A percentile compares a stretch with the other conserved stretches of the same genome.
These are phyloP conservation scores for Phataginus tricuspis DNA, from an alignment of 2,797 vertebrate genomes.

Conservation along the genomic window DNA sequence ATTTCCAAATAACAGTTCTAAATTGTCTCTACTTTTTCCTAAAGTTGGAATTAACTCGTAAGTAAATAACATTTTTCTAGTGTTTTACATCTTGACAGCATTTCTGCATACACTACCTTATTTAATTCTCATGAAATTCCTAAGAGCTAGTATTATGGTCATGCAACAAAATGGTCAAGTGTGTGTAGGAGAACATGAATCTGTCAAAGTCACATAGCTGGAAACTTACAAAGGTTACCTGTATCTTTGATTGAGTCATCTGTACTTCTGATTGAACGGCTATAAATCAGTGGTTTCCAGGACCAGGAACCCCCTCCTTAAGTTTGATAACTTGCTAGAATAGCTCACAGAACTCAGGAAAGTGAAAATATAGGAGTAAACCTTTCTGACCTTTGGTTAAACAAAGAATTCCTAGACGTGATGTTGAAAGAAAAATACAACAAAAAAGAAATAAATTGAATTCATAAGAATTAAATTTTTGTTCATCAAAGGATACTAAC, in stretches of 20 bases:
- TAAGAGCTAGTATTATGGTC: not conserved
- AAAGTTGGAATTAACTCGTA: not conserved
- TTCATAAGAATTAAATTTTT: not conserved
- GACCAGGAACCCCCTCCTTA: not conserved
- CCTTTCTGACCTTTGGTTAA: not conserved
- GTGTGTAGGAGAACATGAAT: not conserved
- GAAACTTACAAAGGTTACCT: not conserved
- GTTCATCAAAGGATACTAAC: not conserved
- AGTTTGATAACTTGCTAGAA: not conserved
- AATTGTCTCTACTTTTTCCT: not conserved
- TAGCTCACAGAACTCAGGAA: not conserved
- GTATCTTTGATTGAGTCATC: not conserved
- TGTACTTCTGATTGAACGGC: not conserved
- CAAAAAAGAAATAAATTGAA: not conserved
- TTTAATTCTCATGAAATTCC: not conserved
- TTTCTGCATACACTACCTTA: not conserved
- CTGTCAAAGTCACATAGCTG: not conserved
- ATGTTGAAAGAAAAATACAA: not conserved
- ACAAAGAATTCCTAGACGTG: not conserved
- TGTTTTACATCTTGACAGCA: not conserved
- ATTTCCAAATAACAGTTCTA: not conserved
- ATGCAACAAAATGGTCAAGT: not conserved
- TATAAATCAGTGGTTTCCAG: not conserved
- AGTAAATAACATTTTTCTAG: not conserved
- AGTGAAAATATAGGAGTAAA: not conserved